These are phyloP conservation scores for Mimumesa dahlbomi DNA, from an alignment of 2,888 invertebrate species.

Conservation along the genomic window DNA sequence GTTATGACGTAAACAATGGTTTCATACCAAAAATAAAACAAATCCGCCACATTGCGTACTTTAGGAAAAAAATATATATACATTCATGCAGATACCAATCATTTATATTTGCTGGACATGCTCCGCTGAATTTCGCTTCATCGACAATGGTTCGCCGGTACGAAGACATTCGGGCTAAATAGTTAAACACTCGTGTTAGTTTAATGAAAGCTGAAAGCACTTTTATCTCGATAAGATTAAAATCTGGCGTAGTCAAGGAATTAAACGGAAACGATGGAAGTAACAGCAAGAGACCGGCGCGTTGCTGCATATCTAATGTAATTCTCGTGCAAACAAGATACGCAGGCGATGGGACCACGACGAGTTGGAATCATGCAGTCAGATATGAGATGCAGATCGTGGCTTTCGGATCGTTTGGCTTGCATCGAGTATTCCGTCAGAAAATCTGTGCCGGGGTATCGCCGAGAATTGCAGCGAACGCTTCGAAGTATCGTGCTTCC, in stretches of 20 bases:
- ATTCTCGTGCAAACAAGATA: conserved; percentile 44
- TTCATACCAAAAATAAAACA: too few species aligned
- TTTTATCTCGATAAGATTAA: conserved; percentile 1
- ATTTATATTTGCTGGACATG: too few species aligned
- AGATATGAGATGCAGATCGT: conserved; percentile 47
- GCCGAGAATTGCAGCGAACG: conserved; percentile 1
- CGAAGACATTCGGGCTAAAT: too few species aligned
- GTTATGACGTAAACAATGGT: too few species aligned
- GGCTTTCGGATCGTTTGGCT: conserved; percentile 32
- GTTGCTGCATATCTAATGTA: conserved; percentile 42
- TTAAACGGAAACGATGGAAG: conserved; percentile 16
- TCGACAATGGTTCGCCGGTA: too few species aligned
- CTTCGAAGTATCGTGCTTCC: conserved; percentile 24
- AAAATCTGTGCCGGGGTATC: conserved; percentile 16
- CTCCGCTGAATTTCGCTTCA: too few species aligned
- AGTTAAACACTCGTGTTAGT: too few species aligned
- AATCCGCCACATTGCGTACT: too few species aligned
- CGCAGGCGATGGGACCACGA: conserved; percentile 11
- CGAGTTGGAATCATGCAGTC: conserved; percentile 17
- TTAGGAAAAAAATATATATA: too few species aligned
- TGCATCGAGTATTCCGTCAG: conserved; percentile 36
- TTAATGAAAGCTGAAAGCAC: not conserved
- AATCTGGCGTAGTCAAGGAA: conserved; percentile 20
- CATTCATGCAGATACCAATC: too few species aligned
- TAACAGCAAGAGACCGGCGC: conserved; percentile 5